phyloP scores from a whole-genome alignment of 2,113 vertebrate species.

The Gila orcuttii region DNA sequence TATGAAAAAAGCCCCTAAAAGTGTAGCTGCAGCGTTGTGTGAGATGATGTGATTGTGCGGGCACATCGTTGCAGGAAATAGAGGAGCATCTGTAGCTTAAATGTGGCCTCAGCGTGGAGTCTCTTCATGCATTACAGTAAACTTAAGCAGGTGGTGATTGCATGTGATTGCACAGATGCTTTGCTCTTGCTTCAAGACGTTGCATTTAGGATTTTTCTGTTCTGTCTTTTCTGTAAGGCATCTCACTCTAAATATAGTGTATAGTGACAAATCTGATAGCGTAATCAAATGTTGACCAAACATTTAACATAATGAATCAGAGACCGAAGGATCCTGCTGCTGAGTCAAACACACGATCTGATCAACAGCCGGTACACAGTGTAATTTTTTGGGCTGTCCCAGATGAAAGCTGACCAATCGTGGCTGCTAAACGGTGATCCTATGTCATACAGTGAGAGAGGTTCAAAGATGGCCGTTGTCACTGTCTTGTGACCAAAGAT shows the following conservation, averaged over 20 bases:
- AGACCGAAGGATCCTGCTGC: neutral
- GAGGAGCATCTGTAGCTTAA: conserved; percentile 42
- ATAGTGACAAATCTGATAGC: too few relatives aligned
- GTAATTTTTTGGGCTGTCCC: too few relatives aligned
- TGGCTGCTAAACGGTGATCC: too few relatives aligned
- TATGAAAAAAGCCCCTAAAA: neutral
- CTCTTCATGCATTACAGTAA: conserved; percentile 1
- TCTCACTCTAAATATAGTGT: neutral
- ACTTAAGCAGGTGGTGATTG: neutral
- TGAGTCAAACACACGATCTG: neutral
- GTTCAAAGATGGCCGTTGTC: too few relatives aligned
- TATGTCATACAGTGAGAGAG: too few relatives aligned
- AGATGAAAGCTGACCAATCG: too few relatives aligned
- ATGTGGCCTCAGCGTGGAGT: conserved; percentile 5
- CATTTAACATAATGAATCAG: neutral
- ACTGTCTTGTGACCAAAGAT: too few relatives aligned
- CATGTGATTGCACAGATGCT: neutral
- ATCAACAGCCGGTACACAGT: neutral
- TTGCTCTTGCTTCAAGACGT: neutral
- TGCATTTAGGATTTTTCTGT: neutral
- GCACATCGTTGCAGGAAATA: conserved; percentile 13
- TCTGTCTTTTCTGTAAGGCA: neutral
- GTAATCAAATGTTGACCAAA: neutral
- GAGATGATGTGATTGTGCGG: neutral
- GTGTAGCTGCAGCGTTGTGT: neutral